Evolutionary conservation across 1,140 invertebrate genomes (phyloP).

Genomic region (Formica selysi): DNA sequence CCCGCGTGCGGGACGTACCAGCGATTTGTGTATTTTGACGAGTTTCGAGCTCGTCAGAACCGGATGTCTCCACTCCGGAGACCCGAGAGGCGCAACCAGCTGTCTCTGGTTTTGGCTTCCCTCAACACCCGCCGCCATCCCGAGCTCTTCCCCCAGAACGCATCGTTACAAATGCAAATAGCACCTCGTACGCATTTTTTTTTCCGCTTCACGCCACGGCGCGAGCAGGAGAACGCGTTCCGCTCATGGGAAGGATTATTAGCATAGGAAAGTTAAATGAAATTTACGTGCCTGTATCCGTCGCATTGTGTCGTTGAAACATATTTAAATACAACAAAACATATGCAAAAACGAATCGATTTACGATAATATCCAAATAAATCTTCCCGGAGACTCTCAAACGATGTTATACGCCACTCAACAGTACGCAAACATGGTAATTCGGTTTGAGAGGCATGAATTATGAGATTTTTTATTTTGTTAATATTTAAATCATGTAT

Average conservation of each 20-base stretch:
- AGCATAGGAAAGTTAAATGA: slow-evolving; percentile 56
- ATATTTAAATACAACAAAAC: not conserved
- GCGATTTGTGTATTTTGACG: slow-evolving; percentile 84
- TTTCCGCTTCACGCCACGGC: slow-evolving; percentile 42
- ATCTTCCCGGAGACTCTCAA: not conserved
- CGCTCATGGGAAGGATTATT: slow-evolving; percentile 59
- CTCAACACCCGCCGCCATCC: slow-evolving; percentile 18
- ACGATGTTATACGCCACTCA: not conserved
- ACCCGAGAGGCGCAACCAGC: slow-evolving; percentile 78
- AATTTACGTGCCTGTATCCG: slow-evolving; percentile 27
- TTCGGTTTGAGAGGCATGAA: not conserved
- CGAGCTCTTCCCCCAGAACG: slow-evolving; percentile 41
- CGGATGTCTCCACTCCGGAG: slow-evolving; percentile 82
- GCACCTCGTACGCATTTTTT: slow-evolving; percentile 60
- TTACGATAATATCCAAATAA: slow-evolving; percentile 15
- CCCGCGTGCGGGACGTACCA: slow-evolving; percentile 66
- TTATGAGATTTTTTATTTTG: not conserved
- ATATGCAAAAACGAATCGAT: not conserved
- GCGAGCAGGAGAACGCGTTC: slow-evolving; percentile 3
- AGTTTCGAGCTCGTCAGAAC: slow-evolving; percentile 78
- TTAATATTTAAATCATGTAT: not conserved
- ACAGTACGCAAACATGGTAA: not conserved
- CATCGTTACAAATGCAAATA: slow-evolving; percentile 77
- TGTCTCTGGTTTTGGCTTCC: slow-evolving; percentile 74
- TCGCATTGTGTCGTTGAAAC: slow-evolving; percentile 15